phyloP scores from a whole-genome alignment of 1,140 invertebrate genomes.

The Sogatella furcifera region DNA sequence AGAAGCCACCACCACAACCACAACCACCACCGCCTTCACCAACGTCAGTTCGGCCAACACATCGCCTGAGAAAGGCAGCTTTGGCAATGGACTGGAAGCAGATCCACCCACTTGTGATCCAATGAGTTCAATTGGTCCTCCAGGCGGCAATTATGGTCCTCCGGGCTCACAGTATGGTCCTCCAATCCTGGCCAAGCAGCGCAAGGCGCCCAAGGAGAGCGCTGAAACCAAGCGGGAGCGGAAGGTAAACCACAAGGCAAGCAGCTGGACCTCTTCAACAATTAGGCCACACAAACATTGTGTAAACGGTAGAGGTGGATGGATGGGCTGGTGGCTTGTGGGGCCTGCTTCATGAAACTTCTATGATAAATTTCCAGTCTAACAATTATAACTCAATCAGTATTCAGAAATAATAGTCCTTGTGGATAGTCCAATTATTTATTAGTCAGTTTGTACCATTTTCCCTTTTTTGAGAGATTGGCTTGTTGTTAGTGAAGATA shows the following conservation, averaged over 20 bases:
- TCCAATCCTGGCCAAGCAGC: conserved; percentile 25
- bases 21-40: conserved; percentile 40
- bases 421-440: too few relatives aligned
- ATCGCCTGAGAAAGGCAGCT: conserved; percentile 51
- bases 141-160: conserved; percentile 6
- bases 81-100: conserved; percentile 52
- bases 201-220: conserved; percentile 47
- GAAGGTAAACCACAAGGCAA: conserved; percentile 37
- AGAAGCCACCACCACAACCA: conserved; percentile 34
- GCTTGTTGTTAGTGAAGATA: too few relatives aligned
- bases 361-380: too few relatives aligned
- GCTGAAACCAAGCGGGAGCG: conserved; percentile 72
- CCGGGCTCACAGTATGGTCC: conserved; percentile 23
- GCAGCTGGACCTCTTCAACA: too few relatives aligned
- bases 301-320: too few relatives aligned
- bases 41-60: conserved; percentile 56
- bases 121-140: conserved; percentile 35
- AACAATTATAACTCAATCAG: too few relatives aligned
- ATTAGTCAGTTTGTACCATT: too few relatives aligned
- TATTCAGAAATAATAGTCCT: too few relatives aligned
- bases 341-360: too few relatives aligned
- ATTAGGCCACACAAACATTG: too few relatives aligned
- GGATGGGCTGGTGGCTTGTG: too few relatives aligned
- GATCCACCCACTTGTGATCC: conserved; percentile 42
- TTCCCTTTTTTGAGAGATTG: too few relatives aligned